Conservation (phyloP, 2,888 invertebrate species). For the Hanleya hanleyi region DNA sequence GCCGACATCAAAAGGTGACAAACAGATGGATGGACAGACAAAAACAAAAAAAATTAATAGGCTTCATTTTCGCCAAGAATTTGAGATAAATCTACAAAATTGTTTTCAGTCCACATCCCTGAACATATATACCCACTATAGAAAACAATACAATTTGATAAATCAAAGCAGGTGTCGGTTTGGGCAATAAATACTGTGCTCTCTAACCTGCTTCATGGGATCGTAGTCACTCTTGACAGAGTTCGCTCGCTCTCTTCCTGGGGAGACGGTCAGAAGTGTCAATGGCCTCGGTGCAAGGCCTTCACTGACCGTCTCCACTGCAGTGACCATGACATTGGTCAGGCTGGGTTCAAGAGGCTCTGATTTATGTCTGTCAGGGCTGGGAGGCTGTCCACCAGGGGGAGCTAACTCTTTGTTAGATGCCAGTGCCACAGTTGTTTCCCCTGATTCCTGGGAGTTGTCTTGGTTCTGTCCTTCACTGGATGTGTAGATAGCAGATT, state of each 20-base stretch:
- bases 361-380: neutral
- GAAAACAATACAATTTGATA: too few species aligned
- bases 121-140: too few species aligned
- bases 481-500: neutral
- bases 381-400: neutral
- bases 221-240: slow-evolving; percentile 7
- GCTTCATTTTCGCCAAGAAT: too few species aligned
- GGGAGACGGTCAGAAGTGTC: neutral
- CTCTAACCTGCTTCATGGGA: neutral
- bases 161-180: too few species aligned
- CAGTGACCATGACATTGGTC: neutral
- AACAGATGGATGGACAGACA: too few species aligned
- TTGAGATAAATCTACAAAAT: too few species aligned
- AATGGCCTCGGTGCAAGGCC: neutral
- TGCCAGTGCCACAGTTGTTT: neutral
- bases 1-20: too few species aligned
- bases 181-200: neutral
- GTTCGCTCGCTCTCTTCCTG: neutral
- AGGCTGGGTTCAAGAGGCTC: neutral
- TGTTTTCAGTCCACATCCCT: too few species aligned
- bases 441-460: neutral
- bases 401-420: neutral
- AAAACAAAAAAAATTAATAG: too few species aligned
- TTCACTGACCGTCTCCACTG: neutral
- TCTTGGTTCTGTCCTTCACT: neutral